Percentiles rank a stretch among this genome's conserved stretches.
Evolutionary conservation across 2,888 invertebrate genomes (phyloP).

Genomic region (Tubulanus polymorphus): DNA sequence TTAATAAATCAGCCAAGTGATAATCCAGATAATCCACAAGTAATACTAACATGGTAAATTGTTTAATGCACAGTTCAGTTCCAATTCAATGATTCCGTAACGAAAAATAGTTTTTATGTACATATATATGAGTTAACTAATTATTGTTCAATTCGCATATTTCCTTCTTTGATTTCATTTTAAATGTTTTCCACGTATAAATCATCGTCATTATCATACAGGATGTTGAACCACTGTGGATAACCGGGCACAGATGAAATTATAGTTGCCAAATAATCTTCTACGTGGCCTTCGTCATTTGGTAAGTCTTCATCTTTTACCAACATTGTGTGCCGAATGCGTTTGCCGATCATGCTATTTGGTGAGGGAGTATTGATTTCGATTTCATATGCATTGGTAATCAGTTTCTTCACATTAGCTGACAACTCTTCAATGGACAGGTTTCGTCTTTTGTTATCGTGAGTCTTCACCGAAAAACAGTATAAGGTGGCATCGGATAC

Average conservation of each 20-base stretch:
- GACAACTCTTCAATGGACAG: background rate
- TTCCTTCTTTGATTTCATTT: slow-evolving; percentile 2
- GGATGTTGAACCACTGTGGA: slow-evolving; percentile 9
- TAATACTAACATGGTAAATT: too few species aligned
- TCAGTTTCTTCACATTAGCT: background rate
- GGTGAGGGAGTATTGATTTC: background rate
- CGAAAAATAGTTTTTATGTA: too few species aligned
- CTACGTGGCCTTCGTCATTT: background rate
- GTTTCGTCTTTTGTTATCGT: background rate
- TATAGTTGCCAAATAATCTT: slow-evolving; percentile 2
- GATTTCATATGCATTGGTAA: background rate
- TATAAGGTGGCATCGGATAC: background rate
- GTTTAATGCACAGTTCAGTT: too few species aligned
- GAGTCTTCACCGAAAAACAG: background rate
- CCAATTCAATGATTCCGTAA: too few species aligned
- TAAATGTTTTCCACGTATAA: slow-evolving; percentile 8
- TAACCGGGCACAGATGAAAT: slow-evolving; percentile 13
- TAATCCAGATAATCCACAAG: too few species aligned
- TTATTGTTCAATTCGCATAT: too few species aligned
- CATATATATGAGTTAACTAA: too few species aligned
- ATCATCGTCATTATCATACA: slow-evolving; percentile 1
- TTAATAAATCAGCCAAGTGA: too few species aligned
- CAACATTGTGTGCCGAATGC: background rate
- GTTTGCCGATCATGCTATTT: background rate
- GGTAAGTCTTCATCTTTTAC: background rate